Percentiles rank a stretch among this genome's conserved stretches.
Conservation (phyloP, 30 jellyfish, hydroid and myxozoan species). For the Cassiopea andromeda region DNA sequence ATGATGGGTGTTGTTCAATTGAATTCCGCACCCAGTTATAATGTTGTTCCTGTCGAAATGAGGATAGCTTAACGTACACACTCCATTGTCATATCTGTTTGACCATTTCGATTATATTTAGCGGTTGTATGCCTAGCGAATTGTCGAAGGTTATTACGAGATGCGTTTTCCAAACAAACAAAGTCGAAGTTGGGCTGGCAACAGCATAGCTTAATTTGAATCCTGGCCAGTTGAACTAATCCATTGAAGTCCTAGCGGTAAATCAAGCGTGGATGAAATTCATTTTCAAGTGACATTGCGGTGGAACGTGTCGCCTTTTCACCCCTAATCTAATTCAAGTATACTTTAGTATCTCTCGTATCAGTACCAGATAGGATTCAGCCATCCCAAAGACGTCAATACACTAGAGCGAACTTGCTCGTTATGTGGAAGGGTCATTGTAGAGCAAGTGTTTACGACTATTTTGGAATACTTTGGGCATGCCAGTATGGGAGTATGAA, state of each 20-base stretch:
- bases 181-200: neutral
- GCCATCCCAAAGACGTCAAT: neutral
- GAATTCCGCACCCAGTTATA: conserved; percentile 43
- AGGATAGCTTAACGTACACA: conserved; percentile 23
- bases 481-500: neutral
- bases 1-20: neutral
- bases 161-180: conserved; percentile 9
- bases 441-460: neutral
- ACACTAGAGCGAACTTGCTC: neutral
- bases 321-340: conserved; percentile 8
- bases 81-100: conserved; percentile 12
- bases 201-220: neutral
- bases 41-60: conserved; percentile 3
- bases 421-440: neutral
- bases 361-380: neutral
- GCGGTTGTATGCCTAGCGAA: conserved; percentile 46
- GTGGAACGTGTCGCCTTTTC: neutral
- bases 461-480: too few species aligned
- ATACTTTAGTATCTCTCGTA: neutral
- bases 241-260: neutral
- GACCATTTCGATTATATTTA: conserved; percentile 25
- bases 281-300: conserved; percentile 22
- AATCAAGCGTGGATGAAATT: neutral
- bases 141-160: conserved; percentile 19
- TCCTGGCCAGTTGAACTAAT: conserved; percentile 2